These are phyloP conservation scores for Silurus lanzhouensis DNA, from an alignment of 2,797 vertebrate genomes.

Conservation along the genomic window DNA sequence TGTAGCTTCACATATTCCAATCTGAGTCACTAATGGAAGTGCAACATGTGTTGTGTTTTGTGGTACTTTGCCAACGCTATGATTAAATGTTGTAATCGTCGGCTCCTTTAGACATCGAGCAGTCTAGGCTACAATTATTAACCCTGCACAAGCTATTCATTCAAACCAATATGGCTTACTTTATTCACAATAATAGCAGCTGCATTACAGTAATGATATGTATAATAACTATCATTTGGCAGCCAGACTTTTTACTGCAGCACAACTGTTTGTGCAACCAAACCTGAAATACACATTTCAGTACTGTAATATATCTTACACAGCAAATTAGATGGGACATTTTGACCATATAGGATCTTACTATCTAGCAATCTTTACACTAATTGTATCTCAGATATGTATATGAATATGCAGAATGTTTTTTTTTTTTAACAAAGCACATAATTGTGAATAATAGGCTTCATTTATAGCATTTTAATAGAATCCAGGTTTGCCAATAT, in stretches of 20 bases:
- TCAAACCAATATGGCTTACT: not conserved
- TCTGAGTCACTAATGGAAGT: not conserved
- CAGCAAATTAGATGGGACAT: not conserved
- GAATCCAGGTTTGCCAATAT: not conserved
- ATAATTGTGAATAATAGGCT: not conserved
- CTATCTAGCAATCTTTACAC: not conserved
- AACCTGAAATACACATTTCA: not conserved
- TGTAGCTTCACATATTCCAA: not conserved
- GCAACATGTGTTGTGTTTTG: not conserved
- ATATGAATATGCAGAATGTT: no score
- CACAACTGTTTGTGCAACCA: not conserved
- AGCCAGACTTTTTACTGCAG: not conserved
- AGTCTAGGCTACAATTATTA: not conserved
- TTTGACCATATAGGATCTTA: no score
- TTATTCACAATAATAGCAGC: not conserved
- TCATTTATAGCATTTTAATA: not conserved
- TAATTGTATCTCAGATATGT: not conserved
- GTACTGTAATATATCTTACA: not conserved
- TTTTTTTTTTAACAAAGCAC: not conserved
- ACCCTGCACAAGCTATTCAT: not conserved
- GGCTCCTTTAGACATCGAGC: not conserved
- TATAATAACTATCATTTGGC: not conserved
- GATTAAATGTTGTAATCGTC: not conserved
- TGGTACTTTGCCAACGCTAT: not conserved
- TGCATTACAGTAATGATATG: not conserved